Percentiles rank a stretch among this genome's conserved stretches.
These are phyloP conservation scores for Beaufortia kweichowensis DNA, from an alignment of 2,113 vertebrate species.

Conservation along the genomic window DNA sequence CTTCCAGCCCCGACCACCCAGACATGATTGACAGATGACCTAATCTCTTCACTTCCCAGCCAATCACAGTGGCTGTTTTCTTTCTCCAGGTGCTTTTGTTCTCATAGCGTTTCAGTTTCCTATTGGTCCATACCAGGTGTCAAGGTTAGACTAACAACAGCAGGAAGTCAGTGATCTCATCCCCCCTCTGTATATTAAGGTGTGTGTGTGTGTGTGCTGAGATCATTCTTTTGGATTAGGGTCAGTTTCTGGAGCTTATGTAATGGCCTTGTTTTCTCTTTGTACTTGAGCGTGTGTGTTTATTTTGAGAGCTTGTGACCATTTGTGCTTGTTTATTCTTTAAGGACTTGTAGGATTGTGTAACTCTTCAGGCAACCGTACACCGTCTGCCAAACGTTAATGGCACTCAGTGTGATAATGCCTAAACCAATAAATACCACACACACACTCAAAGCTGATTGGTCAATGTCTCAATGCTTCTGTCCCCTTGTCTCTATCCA, in stretches of 20 bases:
- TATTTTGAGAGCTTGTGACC: slow-evolving; percentile 28
- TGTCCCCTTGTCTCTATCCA: slow-evolving; percentile 21
- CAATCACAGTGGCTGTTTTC: slow-evolving; percentile 17
- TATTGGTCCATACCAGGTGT: background rate
- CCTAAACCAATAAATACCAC: slow-evolving; percentile 8
- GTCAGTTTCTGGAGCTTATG: slow-evolving; percentile 64
- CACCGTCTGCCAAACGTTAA: slow-evolving; percentile 7
- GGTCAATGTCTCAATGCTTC: slow-evolving; percentile 28
- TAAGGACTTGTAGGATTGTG: slow-evolving; percentile 18
- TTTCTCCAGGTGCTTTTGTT: slow-evolving; percentile 18
- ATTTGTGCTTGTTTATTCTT: slow-evolving; percentile 38
- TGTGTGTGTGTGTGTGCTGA: slow-evolving; percentile 28
- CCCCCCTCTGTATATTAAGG: background rate
- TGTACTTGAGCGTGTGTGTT: slow-evolving; percentile 41
- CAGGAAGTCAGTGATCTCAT: slow-evolving; percentile 34
- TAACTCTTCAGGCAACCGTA: slow-evolving; percentile 2
- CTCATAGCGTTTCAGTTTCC: background rate
- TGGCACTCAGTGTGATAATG: slow-evolving; percentile 26
- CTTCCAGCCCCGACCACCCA: background rate
- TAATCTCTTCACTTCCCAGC: slow-evolving; percentile 38
- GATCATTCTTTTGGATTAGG: slow-evolving; percentile 53
- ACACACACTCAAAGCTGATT: slow-evolving; percentile 15
- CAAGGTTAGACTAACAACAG: slow-evolving; percentile 35
- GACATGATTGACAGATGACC: slow-evolving; percentile 38
- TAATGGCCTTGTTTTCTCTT: slow-evolving; percentile 59